These are phyloP conservation scores for Calyptomena viridis DNA, from an alignment of 2,113 vertebrate genomes.

Conservation along the genomic window DNA sequence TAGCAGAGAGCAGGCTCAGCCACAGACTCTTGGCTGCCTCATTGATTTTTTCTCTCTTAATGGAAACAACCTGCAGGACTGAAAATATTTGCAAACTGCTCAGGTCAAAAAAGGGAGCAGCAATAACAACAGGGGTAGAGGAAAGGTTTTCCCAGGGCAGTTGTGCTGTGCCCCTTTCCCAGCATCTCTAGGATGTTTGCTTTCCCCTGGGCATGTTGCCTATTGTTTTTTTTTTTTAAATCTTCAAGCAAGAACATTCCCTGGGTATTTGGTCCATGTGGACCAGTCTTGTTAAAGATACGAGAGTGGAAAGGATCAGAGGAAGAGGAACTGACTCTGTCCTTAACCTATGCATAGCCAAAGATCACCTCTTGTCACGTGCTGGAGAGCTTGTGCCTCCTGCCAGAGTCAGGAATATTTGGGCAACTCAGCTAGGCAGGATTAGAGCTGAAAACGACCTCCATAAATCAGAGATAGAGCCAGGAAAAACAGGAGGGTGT, in stretches of 20 bases:
- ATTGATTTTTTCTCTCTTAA: conserved; percentile 62
- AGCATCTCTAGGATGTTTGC: neutral
- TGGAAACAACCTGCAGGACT: conserved; percentile 66
- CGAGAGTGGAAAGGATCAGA: neutral
- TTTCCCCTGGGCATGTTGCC: neutral
- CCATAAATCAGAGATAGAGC: neutral
- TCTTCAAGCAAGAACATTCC: neutral
- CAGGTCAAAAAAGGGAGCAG: conserved; percentile 54
- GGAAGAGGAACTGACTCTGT: neutral
- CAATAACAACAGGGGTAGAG: neutral
- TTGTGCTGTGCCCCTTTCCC: neutral
- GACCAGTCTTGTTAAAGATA: neutral
- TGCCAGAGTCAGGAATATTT: neutral
- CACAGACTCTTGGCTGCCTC: conserved; percentile 55
- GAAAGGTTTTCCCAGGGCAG: conserved; percentile 6
- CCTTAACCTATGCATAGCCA: neutral
- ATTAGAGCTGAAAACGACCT: neutral
- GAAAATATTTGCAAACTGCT: conserved; percentile 65
- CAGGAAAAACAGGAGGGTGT: conserved; percentile 24
- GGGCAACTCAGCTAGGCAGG: neutral
- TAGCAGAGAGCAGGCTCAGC: conserved; percentile 33
- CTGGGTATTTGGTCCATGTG: neutral
- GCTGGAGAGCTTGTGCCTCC: neutral
- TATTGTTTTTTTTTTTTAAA: neutral
- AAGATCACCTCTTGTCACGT: neutral